Evolutionary conservation across 2,888 invertebrate species (phyloP).

Genomic region (Villa cingulata): DNA sequence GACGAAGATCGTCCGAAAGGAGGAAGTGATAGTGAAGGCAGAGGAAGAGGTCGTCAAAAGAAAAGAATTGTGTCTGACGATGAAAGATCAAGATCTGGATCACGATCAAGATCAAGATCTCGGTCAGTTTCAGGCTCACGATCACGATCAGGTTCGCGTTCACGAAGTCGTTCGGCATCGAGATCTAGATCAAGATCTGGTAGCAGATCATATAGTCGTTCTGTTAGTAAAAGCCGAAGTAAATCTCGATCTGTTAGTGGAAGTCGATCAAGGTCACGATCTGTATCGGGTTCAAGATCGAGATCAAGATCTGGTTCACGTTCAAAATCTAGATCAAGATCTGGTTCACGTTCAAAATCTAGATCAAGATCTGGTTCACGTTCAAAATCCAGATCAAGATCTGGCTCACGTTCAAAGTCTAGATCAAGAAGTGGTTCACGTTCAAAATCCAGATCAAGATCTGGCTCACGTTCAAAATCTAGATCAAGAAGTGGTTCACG

Average conservation of each 20-base stretch:
- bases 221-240: slow-evolving; percentile 17
- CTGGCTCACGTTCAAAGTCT: slow-evolving; percentile 31
- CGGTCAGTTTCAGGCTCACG: slow-evolving; percentile 29
- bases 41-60: slow-evolving; percentile 38
- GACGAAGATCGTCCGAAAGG: slow-evolving; percentile 42
- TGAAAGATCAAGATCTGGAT: slow-evolving; percentile 30
- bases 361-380: slow-evolving; percentile 16
- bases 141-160: slow-evolving; percentile 29
- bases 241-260: slow-evolving; percentile 21
- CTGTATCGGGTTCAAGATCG: slow-evolving; percentile 29
- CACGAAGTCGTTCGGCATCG: slow-evolving; percentile 22
- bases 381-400: slow-evolving; percentile 27
- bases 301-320: slow-evolving; percentile 41
- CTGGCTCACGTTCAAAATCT: slow-evolving; percentile 28
- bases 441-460: slow-evolving; percentile 20
- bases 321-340: slow-evolving; percentile 34
- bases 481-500: slow-evolving; percentile 30
- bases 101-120: slow-evolving; percentile 26
- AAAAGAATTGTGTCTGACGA: slow-evolving; percentile 51
- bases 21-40: slow-evolving; percentile 37
- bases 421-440: slow-evolving; percentile 41
- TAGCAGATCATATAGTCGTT: slow-evolving; percentile 17
- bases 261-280: slow-evolving; percentile 30
- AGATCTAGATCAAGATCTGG: slow-evolving; percentile 35
- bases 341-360: slow-evolving; percentile 39